Base-by-base conservation (phyloP, 2,113 vertebrate genomes). In the Trematocara macrostoma region DNA sequence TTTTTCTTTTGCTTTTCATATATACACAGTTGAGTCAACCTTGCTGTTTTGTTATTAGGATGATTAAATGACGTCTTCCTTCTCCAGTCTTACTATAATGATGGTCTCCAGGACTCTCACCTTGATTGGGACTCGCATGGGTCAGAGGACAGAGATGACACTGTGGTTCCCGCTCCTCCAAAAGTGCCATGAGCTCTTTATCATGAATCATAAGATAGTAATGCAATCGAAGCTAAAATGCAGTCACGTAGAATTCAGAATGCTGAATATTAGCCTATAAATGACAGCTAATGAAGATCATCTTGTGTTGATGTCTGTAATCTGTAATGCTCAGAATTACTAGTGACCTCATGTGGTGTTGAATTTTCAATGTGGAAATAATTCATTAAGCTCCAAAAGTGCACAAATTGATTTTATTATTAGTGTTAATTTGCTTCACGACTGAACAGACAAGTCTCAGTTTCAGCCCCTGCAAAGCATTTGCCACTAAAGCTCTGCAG, bases 101-200 rank as follows among this genome's bases (percentile, higher is more conserved):
- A 95, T 49, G 86, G 82, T 71, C 93, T 95, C 4, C 92, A 92
- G 78, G 94, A 96, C 84, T 20, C 91, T 34, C 93, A 94, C 69
- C 88, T 89, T 61, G 93, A 93, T 42, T 71, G 93, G 84, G 90
- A 92, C 8, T 95, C 88, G 3, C 90, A 89, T 1, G 89, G 92
- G 53, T 96, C 89, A 29, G 89, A 95, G 5, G 92, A 85, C 29
- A 90, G 89, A 51, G 90, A 96, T 74, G 95, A 94, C 78, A 93
- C 93, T 78, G 83, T 92, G 55, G 93, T 84, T 95, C 95, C 79
- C 84, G 11, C 74, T 61, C 81, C 86, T 95, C 94, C 2, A 97
- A 96, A 88, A 96, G 95, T 15, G 81, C 93, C 87, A 95, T 93
- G 93, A 96, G 96, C 88, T 89, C 93, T 0, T 29, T 95, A 61